These are phyloP conservation scores for Eubasilissa regina DNA, from an alignment of 1,140 invertebrate genomes.

Conservation along the genomic window DNA sequence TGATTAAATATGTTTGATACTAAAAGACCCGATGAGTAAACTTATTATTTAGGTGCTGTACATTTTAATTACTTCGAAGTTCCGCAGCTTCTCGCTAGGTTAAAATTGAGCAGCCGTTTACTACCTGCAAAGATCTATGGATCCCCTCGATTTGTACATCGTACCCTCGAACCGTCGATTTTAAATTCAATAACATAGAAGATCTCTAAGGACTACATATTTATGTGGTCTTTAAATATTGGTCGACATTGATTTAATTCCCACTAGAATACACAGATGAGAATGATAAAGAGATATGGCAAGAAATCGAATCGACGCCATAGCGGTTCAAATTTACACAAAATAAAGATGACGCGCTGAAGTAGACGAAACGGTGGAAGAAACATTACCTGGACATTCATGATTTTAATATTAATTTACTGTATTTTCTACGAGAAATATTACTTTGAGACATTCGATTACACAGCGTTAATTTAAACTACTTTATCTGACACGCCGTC, in stretches of 20 bases:
- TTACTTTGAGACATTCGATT: constrained; percentile 50
- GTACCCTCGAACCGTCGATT: not conserved
- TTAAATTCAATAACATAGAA: constrained; percentile 3
- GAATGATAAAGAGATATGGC: constrained; percentile 37
- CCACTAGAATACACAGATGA: constrained; percentile 24
- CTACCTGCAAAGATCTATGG: not conserved
- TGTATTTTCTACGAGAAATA: constrained; percentile 32
- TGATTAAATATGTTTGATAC: not conserved
- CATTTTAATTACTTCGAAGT: constrained; percentile 1
- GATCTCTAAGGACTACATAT: constrained; percentile 17
- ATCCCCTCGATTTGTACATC: constrained; percentile 13
- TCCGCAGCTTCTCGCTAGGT: constrained; percentile 39
- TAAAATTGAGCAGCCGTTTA: constrained; percentile 51
- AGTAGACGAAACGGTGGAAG: not conserved
- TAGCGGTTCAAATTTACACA: constrained; percentile 3
- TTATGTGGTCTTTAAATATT: constrained; percentile 46
- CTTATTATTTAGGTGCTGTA: constrained; percentile 21
- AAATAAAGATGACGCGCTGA: not conserved
- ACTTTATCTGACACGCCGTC: constrained; percentile 14
- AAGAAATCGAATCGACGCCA: constrained; percentile 25
- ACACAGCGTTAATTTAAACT: constrained; percentile 38
- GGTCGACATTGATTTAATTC: constrained; percentile 44
- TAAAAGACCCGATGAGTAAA: not conserved
- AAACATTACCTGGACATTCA: constrained; percentile 31
- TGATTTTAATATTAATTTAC: constrained; percentile 29